Conservation (phyloP, 2,113 vertebrate species). For the Azemiops feae region DNA sequence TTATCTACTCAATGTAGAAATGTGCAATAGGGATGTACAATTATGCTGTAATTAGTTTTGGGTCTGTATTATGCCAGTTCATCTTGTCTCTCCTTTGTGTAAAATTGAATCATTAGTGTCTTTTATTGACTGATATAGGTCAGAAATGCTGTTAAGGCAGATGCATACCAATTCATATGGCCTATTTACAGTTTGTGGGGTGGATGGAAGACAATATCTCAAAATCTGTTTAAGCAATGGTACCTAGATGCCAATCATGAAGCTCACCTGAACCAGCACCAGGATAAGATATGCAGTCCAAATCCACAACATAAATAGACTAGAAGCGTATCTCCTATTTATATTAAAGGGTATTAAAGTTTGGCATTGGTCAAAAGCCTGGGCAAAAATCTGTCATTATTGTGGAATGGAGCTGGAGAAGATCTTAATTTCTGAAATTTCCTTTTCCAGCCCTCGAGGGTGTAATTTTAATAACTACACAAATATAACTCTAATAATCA, state of each 20-base stretch:
- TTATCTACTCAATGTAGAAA: not conserved
- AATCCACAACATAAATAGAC: not conserved
- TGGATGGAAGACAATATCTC: not conserved
- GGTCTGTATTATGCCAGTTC: not conserved
- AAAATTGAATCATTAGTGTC: not conserved
- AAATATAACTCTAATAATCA: not conserved
- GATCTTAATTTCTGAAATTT: not conserved
- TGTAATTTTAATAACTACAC: not conserved
- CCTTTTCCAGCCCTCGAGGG: not conserved
- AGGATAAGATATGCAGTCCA: not conserved
- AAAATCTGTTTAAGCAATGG: not conserved
- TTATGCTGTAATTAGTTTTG: not conserved
- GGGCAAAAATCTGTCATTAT: not conserved
- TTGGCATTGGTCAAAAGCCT: not conserved
- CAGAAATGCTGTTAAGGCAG: not conserved
- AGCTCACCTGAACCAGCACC: not conserved
- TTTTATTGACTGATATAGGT: not conserved
- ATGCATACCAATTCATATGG: not conserved
- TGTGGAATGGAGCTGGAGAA: not conserved
- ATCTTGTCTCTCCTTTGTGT: not conserved
- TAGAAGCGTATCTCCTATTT: not conserved
- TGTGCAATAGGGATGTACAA: not conserved
- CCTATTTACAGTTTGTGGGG: not conserved
- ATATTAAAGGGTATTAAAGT: not conserved
- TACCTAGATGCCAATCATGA: not conserved